Percentiles rank a stretch among this genome's conserved stretches.
Evolutionary conservation across 2,797 vertebrate species (phyloP).

Genomic region (Lacerta agilis): DNA sequence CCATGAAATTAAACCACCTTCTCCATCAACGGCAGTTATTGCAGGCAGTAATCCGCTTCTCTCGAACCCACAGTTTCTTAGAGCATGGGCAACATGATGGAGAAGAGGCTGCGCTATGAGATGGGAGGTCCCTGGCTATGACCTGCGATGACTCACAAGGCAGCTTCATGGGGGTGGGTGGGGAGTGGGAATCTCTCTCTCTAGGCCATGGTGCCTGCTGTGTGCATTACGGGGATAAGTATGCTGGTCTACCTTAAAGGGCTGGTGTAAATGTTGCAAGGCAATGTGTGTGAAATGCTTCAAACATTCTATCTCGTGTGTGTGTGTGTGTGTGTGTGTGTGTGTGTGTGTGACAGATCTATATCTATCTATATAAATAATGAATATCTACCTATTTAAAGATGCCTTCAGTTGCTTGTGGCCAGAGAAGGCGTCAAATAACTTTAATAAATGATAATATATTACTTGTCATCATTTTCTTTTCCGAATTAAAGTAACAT

Average conservation of each 20-base stretch:
- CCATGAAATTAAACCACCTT: constrained; percentile 6
- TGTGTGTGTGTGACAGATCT: too few species aligned
- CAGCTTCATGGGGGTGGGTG: neutral
- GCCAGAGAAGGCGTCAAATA: too few species aligned
- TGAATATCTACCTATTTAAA: too few species aligned
- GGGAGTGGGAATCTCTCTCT: too few species aligned
- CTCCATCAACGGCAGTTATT: neutral
- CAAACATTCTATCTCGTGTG: neutral
- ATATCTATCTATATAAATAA: too few species aligned
- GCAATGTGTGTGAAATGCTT: neutral
- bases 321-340: too few species aligned
- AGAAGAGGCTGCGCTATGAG: neutral
- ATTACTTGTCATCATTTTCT: too few species aligned
- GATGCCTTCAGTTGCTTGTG: too few species aligned
- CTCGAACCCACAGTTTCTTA: neutral
- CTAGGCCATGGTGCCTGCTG: neutral
- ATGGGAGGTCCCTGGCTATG: neutral
- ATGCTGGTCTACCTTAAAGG: neutral
- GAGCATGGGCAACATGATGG: neutral
- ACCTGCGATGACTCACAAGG: neutral
- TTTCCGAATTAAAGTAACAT: too few species aligned
- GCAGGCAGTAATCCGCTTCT: neutral
- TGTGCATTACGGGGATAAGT: neutral
- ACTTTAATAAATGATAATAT: too few species aligned
- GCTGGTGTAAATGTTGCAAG: too few species aligned